A percentile compares a stretch with the other conserved stretches of the same genome.
These are phyloP conservation scores for Addax nasomaculatus DNA, from an alignment of 2,113 vertebrate genomes.

Conservation along the genomic window DNA sequence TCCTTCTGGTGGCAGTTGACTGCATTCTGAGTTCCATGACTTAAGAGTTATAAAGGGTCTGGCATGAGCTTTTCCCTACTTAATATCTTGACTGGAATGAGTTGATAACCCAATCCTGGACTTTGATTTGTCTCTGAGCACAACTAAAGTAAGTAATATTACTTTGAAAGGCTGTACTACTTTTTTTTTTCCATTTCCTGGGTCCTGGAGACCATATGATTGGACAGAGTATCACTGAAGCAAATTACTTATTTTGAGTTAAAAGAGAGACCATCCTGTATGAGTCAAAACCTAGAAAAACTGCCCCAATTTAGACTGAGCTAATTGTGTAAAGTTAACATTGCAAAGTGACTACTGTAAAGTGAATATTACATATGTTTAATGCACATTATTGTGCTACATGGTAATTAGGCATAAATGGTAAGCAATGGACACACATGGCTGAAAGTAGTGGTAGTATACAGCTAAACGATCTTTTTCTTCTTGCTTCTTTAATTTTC, in stretches of 20 bases:
- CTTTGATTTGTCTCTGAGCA: constrained; percentile 19
- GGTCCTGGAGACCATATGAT: neutral
- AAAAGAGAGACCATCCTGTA: neutral
- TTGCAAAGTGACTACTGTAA: neutral
- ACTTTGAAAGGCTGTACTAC: neutral
- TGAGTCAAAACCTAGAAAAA: constrained; percentile 36
- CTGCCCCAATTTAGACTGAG: neutral
- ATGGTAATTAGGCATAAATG: constrained; percentile 33
- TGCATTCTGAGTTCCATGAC: constrained; percentile 56
- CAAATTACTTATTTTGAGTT: neutral
- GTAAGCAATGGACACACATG: constrained; percentile 41
- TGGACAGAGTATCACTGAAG: neutral
- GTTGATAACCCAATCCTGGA: constrained; percentile 23
- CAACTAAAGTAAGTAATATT: constrained; percentile 23
- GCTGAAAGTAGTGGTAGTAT: constrained; percentile 34
- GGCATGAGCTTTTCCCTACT: constrained; percentile 10
- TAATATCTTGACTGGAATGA: constrained; percentile 38
- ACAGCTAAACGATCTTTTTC: constrained; percentile 3
- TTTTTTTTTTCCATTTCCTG: neutral
- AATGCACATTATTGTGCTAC: constrained; percentile 34
- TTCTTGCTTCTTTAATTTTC: constrained; percentile 47
- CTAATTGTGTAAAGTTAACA: neutral
- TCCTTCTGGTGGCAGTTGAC: constrained; percentile 15
- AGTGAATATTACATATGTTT: constrained; percentile 27
- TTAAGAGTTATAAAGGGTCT: constrained; percentile 57